Evolutionary conservation across 1,140 invertebrate species (phyloP), one percentile per base, ranked within the genome.

Genomic region (Brachionus paranguensis): DNA sequence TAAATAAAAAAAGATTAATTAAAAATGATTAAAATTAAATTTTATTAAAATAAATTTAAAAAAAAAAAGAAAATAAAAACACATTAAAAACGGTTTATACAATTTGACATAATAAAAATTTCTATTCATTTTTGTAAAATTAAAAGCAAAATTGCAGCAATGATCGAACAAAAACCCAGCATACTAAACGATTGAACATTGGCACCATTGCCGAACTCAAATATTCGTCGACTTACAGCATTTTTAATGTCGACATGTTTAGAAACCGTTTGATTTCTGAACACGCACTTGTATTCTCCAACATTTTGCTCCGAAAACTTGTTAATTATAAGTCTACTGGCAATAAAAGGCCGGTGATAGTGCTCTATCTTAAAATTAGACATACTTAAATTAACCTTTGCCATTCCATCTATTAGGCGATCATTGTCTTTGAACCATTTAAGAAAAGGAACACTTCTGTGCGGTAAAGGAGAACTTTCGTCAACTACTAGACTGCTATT

Each of bases 391-490:
- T 50, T 76, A 1, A 24, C 5, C 50, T 76, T 76, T 14, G 24
- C 43, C 20, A 50, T 27, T 47, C 47, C 24, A 27, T 76, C 72
- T 14, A 20, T 12, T 14, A 76, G 17, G 17, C 20, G 20, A 11
- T 76, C 43, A 27, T 50, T 47, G 24, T 76, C 45, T 76, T 76
- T 76, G 20, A 50, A 76, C 72, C 72, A 76, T 47, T 24, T 50
- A 3, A 76, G 10, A 29, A 27, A 50, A 3, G 43, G 72, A 29
- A 4, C 17, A n/a, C 11, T 50, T 17, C 17, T 24, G 17, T 74
- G 70, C 20, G 11, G 33, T 14, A 27, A 4, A 14, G 43, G 20
- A 0, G 7, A 10, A 20, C 14, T 50, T 29, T 76, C 45, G 33
- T 50, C 20, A n/a, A 50, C 5, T 0, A 12, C 17, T 53, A n/a